Percentiles rank a stretch among this genome's conserved stretches.
phyloP scores from a whole-genome alignment of 2,797 vertebrate genomes.

The Leptoclinus maculatus region DNA sequence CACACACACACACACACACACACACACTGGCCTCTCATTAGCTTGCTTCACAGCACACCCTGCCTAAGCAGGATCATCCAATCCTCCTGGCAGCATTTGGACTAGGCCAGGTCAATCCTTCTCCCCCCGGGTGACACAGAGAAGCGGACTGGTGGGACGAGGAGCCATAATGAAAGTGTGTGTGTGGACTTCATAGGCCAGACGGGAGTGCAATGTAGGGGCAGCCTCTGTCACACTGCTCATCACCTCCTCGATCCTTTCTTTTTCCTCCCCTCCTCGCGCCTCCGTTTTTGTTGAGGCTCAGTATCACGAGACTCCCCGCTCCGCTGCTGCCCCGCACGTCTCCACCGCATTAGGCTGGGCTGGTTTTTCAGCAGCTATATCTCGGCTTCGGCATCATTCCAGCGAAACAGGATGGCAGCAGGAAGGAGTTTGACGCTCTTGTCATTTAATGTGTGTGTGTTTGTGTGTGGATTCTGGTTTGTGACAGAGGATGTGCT shows the following conservation, averaged over 20 bases:
- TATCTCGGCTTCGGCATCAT: slow-evolving; percentile 27
- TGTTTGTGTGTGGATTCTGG: slow-evolving; percentile 29
- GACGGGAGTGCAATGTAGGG: slow-evolving; percentile 8
- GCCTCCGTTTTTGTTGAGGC: slow-evolving; percentile 35
- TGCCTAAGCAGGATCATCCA: slow-evolving; percentile 82
- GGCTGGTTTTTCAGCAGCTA: slow-evolving; percentile 10
- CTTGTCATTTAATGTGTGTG: slow-evolving; percentile 36
- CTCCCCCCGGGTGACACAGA: slow-evolving; percentile 50
- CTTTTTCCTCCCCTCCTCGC: background rate
- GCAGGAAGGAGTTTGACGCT: slow-evolving; percentile 47
- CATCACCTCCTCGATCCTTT: slow-evolving; percentile 11
- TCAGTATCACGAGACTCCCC: slow-evolving; percentile 49
- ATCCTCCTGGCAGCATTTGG: slow-evolving; percentile 72
- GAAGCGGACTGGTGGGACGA: slow-evolving; percentile 51
- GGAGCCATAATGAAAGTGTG: slow-evolving; percentile 35
- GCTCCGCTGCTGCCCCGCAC: slow-evolving; percentile 29
- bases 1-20: slow-evolving; percentile 52
- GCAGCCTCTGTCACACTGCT: slow-evolving; percentile 29
- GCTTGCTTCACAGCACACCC: slow-evolving; percentile 79
- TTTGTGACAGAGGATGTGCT: slow-evolving; percentile 52
- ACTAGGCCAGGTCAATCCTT: slow-evolving; percentile 74
- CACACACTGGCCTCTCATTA: slow-evolving; percentile 73
- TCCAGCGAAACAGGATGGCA: slow-evolving; percentile 53
- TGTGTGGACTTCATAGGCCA: slow-evolving; percentile 19
- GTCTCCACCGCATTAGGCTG: slow-evolving; percentile 27